phyloP scores from a whole-genome alignment of 2,888 invertebrate species.

The Mactromeris polynyma region DNA sequence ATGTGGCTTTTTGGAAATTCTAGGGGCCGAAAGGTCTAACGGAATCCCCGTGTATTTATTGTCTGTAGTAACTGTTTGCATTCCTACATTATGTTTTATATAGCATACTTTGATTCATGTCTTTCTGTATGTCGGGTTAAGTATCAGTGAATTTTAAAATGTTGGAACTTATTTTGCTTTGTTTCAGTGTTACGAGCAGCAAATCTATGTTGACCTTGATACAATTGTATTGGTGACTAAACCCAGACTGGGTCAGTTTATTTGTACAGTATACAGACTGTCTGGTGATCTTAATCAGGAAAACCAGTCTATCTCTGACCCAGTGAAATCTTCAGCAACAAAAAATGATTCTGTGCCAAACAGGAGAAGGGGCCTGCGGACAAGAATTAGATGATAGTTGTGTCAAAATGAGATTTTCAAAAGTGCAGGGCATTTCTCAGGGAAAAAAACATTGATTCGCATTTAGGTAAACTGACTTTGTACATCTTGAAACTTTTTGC shows the following conservation, averaged over 20 bases:
- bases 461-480: no score
- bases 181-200: conserved; percentile 79
- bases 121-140: no score
- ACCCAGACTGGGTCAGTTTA: conserved; percentile 71
- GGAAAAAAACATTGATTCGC: no score
- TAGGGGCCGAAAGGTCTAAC: no score
- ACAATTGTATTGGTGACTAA: conserved; percentile 80
- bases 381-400: conserved; percentile 17
- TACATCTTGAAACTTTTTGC: no score
- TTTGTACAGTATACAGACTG: conserved; percentile 78
- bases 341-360: background rate
- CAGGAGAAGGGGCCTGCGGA: background rate
- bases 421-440: no score
- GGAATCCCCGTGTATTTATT: no score
- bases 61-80: no score
- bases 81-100: no score
- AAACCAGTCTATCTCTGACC: background rate
- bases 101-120: no score
- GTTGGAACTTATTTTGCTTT: background rate
- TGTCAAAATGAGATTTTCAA: no score
- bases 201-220: conserved; percentile 76
- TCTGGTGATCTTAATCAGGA: conserved; percentile 56
- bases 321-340: background rate
- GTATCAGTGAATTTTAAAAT: background rate
- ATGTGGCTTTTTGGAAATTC: no score